Evolutionary conservation across 2,888 invertebrate species (phyloP).

Genomic region (Drosophila cracens): DNA sequence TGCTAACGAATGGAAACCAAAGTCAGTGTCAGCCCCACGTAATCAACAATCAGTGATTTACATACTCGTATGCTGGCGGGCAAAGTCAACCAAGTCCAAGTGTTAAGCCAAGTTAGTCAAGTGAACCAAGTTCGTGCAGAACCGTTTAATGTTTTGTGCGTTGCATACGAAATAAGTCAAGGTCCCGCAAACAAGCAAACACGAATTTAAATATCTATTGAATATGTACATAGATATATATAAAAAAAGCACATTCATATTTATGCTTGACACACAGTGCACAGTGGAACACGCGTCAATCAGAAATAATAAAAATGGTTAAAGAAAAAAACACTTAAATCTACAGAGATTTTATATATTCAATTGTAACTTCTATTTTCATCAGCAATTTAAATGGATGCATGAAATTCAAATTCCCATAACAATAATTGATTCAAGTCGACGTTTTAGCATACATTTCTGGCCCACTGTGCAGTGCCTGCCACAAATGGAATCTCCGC

Average conservation of each 20-base stretch:
- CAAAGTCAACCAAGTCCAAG: conserved; percentile 17
- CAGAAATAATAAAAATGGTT: neutral
- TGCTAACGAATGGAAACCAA: conserved; percentile 30
- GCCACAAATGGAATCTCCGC: conserved; percentile 12
- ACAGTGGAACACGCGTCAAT: conserved; percentile 2
- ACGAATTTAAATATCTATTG: neutral
- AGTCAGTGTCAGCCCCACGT: conserved; percentile 53
- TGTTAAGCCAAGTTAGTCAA: conserved; percentile 18
- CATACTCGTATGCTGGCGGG: conserved; percentile 1
- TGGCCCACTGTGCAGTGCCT: conserved; percentile 39
- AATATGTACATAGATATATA: neutral
- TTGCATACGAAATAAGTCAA: conserved; percentile 77
- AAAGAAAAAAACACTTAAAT: too few species aligned
- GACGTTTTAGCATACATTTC: neutral
- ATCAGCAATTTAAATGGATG: neutral
- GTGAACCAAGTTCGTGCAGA: conserved; percentile 36
- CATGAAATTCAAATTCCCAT: too few species aligned
- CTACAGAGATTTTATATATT: neutral
- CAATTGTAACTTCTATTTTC: neutral
- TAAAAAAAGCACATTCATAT: conserved; percentile 35
- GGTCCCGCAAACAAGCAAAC: conserved; percentile 52
- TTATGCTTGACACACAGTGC: conserved; percentile 24
- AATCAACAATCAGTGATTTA: conserved; percentile 25
- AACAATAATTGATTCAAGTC: neutral
- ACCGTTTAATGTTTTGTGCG: conserved; percentile 57